A percentile compares a stretch with the other conserved stretches of the same genome.
phyloP scores from a whole-genome alignment of 2,113 vertebrate species.

The Sigmodon hispidus region DNA sequence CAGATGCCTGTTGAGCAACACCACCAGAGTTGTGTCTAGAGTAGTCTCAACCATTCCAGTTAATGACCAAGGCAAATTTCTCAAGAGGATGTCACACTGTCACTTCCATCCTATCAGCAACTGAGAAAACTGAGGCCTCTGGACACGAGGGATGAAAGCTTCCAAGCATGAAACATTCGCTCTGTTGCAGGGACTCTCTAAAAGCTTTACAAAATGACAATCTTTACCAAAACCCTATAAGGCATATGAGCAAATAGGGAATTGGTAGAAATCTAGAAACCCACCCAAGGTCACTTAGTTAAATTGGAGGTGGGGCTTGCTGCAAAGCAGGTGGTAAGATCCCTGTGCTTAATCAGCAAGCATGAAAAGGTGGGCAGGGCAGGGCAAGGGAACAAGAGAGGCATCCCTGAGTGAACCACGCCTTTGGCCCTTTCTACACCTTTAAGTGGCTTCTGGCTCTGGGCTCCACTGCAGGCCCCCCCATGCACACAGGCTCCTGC shows the following conservation, averaged over 20 bases:
- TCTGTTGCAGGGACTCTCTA: neutral
- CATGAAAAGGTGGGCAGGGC: neutral
- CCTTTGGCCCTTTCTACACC: neutral
- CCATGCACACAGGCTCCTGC: neutral
- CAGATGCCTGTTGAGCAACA: neutral
- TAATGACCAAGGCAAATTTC: neutral
- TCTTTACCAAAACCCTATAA: slow-evolving; percentile 22
- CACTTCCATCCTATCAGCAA: slow-evolving; percentile 4
- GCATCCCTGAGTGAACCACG: neutral
- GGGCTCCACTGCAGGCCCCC: neutral
- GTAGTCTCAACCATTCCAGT: neutral
- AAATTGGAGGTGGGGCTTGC: neutral
- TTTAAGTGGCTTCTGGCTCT: neutral
- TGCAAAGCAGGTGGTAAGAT: neutral
- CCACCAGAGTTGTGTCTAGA: neutral
- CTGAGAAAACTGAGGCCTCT: slow-evolving; percentile 34
- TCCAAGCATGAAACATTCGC: neutral
- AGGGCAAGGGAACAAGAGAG: neutral
- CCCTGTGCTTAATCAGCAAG: neutral
- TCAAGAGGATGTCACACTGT: neutral
- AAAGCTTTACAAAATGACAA: slow-evolving; percentile 37
- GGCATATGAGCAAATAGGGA: neutral
- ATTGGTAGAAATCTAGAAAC: neutral
- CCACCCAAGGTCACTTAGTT: slow-evolving; percentile 63
- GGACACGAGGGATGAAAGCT: neutral